These are phyloP conservation scores for Drosophila takahashii DNA, from an alignment of 1,140 invertebrate species.

Conservation along the genomic window DNA sequence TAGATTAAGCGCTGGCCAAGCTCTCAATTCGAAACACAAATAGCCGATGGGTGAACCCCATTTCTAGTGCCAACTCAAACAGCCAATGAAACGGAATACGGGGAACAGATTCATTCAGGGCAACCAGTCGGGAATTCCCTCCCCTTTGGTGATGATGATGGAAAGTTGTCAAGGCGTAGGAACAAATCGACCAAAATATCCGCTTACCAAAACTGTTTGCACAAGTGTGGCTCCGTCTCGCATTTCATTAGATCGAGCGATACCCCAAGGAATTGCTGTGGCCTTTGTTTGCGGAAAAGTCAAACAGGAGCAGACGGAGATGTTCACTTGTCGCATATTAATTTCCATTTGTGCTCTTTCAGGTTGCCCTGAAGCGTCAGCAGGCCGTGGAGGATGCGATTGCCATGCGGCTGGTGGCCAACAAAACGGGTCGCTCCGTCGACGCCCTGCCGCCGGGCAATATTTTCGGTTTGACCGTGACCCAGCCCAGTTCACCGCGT, in stretches of 20 bases:
- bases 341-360: conserved; percentile 80
- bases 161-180: conserved; percentile 75
- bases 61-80: conserved; percentile 14
- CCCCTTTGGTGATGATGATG: conserved; percentile 67
- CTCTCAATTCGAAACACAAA: conserved; percentile 70
- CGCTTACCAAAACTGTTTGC: conserved; percentile 78
- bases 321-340: conserved; percentile 83
- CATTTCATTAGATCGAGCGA: conserved; percentile 55
- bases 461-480: conserved; percentile 94
- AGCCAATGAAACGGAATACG: conserved; percentile 68
- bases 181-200: conserved; percentile 81
- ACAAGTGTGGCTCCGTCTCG: conserved; percentile 75
- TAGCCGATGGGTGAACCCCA: conserved; percentile 31
- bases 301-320: conserved; percentile 60
- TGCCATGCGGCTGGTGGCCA: conserved; percentile 95
- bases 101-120: conserved; percentile 26
- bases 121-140: conserved; percentile 27
- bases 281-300: conserved; percentile 55
- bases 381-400: conserved; percentile 99
- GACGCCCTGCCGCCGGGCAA: conserved; percentile 95
- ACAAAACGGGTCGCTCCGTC: conserved; percentile 92
- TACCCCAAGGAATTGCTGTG: conserved; percentile 64
- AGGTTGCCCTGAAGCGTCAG: conserved; percentile 98
- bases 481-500: conserved; percentile 86
- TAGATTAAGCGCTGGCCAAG: conserved; percentile 44